phyloP scores from a whole-genome alignment of 2,888 invertebrate genomes.

The Calliopum simillimum region DNA sequence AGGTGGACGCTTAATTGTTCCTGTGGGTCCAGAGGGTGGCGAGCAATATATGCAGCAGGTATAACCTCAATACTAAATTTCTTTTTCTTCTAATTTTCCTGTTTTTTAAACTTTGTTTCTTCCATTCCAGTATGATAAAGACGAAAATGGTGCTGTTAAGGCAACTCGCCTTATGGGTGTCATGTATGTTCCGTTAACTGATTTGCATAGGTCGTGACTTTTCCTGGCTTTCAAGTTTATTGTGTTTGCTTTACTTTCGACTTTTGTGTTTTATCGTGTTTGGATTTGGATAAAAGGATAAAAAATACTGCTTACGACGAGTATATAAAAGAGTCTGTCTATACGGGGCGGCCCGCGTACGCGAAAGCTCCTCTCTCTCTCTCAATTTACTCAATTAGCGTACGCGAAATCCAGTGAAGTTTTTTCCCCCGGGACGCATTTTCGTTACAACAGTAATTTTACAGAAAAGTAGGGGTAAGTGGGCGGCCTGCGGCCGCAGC shows the following conservation, averaged over 20 bases:
- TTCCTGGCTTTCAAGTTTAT: conserved; percentile 47
- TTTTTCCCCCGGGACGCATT: too few species aligned
- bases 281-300: conserved; percentile 43
- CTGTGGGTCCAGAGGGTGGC: conserved; percentile 87
- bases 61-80: neutral
- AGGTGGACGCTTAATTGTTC: conserved; percentile 90
- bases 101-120: neutral
- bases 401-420: too few species aligned
- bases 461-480: too few species aligned
- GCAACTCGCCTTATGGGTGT: conserved; percentile 91
- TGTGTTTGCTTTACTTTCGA: conserved; percentile 49
- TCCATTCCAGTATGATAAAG: conserved; percentile 83
- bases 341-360: too few species aligned
- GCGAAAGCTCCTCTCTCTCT: too few species aligned
- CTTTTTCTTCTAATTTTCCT: neutral
- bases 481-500: too few species aligned
- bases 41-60: conserved; percentile 87
- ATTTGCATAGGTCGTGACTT: conserved; percentile 71
- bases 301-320: too few species aligned
- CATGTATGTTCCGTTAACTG: conserved; percentile 96
- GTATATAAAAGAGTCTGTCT: too few species aligned
- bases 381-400: too few species aligned
- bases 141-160: conserved; percentile 79
- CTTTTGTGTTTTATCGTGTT: conserved; percentile 51
- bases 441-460: too few species aligned